A percentile compares a stretch with the other conserved stretches of the same genome.
Conservation (phyloP, 2,888 invertebrate species). For the Melangyna quadrimaculata region DNA sequence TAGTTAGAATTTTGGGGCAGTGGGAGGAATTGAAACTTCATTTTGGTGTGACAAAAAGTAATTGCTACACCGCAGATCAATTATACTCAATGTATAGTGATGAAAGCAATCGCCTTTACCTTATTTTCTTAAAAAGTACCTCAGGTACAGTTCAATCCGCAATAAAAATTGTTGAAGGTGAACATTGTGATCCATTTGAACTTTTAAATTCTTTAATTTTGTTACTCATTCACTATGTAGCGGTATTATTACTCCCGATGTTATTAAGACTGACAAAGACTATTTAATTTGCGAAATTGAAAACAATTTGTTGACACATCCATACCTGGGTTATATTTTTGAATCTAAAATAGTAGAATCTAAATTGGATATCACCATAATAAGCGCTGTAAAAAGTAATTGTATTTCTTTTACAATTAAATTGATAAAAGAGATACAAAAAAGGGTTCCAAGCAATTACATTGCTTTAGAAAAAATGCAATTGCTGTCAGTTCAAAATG, state of each 20-base stretch:
- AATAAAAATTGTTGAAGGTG: neutral
- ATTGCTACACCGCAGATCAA: neutral
- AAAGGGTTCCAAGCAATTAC: too few species aligned
- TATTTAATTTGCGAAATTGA: neutral
- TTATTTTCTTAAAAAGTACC: neutral
- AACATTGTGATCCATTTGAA: neutral
- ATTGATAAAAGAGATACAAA: too few species aligned
- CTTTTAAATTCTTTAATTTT: neutral
- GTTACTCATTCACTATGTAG: neutral
- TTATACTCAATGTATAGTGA: too few species aligned
- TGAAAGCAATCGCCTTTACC: neutral
- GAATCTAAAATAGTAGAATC: too few species aligned
- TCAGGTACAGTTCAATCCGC: neutral
- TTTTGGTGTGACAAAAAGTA: slow-evolving; percentile 47
- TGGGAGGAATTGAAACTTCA: slow-evolving; percentile 53
- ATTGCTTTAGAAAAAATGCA: too few species aligned
- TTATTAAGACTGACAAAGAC: neutral
- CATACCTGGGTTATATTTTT: too few species aligned
- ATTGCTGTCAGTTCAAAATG: too few species aligned
- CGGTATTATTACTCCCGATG: neutral
- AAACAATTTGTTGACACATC: neutral
- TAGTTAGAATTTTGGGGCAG: slow-evolving; percentile 49
- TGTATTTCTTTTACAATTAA: too few species aligned
- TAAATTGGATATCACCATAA: too few species aligned
- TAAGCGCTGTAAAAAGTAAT: too few species aligned